Percentiles rank a stretch among this genome's conserved stretches.
phyloP scores from a whole-genome alignment of 2,113 vertebrate species.

The Pterocles burchelli region DNA sequence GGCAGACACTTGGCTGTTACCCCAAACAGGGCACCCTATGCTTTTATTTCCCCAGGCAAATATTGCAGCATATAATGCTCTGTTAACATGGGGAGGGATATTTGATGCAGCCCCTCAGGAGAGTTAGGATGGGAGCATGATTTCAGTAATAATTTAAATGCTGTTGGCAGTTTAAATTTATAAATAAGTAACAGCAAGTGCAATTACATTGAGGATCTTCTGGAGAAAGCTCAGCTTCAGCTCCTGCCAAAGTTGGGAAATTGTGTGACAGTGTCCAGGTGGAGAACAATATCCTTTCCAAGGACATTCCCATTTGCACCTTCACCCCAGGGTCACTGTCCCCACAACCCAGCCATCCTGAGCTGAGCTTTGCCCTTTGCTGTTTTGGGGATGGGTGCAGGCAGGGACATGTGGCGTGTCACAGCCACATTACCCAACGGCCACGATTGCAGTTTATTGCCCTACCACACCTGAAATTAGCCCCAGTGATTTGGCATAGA shows the following conservation, averaged over 20 bases:
- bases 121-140: background rate
- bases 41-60: background rate
- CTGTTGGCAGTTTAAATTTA: background rate
- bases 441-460: background rate
- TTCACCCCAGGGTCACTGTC: fast-evolving
- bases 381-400: background rate
- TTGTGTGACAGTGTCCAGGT: fast-evolving
- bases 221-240: background rate
- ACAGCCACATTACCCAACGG: too few species aligned
- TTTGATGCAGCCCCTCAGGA: background rate
- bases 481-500: too few species aligned
- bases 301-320: background rate
- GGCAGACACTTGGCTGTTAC: background rate
- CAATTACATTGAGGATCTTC: background rate
- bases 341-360: fast-evolving
- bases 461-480: background rate
- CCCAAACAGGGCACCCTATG: background rate
- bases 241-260: background rate
- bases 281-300: background rate
- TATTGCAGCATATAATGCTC: background rate
- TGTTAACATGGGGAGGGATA: background rate
- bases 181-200: background rate
- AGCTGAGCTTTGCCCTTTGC: background rate
- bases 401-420: fast-evolving
- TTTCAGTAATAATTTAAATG: constrained; percentile 1